A percentile compares a stretch with the other conserved stretches of the same genome.
Conservation (phyloP, 92 coral and sea anemone species). For the Bergia sp. region DNA sequence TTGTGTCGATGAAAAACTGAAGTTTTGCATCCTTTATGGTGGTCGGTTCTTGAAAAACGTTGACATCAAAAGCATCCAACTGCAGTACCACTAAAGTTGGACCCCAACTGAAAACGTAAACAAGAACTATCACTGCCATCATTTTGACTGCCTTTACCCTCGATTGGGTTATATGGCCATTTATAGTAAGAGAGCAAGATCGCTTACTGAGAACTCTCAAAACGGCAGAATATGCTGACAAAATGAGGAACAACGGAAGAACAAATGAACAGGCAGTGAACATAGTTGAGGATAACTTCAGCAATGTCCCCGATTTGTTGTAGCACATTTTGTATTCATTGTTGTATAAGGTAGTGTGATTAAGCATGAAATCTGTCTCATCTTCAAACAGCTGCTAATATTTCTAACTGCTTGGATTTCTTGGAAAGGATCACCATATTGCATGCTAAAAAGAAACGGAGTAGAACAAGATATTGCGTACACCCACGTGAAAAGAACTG, state of each 20-base stretch:
- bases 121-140: conserved; percentile 3
- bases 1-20: not conserved
- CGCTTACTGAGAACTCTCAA: not conserved
- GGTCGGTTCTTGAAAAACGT: not conserved
- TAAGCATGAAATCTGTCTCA: not conserved
- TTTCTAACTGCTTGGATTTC: not conserved
- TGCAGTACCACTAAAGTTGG: not conserved
- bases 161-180: not conserved
- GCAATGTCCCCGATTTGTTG: not conserved
- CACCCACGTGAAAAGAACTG: conserved; percentile 1
- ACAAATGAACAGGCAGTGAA: not conserved
- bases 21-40: no score
- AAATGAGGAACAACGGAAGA: not conserved
- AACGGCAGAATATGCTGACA: not conserved
- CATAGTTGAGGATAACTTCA: conserved; percentile 1
- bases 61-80: not conserved
- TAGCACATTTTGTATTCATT: not conserved
- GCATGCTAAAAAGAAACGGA: not conserved
- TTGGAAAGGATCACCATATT: not conserved
- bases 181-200: no score
- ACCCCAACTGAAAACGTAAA: conserved; percentile 18
- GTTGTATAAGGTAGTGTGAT: not conserved
- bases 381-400: not conserved
- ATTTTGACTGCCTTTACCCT: conserved; percentile 17
- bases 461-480: conserved; percentile 9